These are phyloP conservation scores for Cairina moschata DNA, from an alignment of 2,113 vertebrate species.

Conservation along the genomic window DNA sequence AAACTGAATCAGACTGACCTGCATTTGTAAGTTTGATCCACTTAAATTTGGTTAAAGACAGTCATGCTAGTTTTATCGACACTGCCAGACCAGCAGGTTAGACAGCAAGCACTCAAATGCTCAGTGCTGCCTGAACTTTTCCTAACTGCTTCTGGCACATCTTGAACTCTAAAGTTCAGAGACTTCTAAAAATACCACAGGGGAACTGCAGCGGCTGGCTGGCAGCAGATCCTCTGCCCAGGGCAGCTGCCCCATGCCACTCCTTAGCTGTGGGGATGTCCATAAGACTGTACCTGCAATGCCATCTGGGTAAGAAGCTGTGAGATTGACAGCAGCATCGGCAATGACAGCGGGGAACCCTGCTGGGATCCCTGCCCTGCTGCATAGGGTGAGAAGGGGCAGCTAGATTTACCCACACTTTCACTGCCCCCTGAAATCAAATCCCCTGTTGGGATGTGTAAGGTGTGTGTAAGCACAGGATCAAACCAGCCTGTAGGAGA, in stretches of 20 bases:
- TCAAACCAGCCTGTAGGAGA: background rate
- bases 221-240: background rate
- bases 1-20: slow-evolving; percentile 15
- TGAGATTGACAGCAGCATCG: background rate
- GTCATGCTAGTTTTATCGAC: slow-evolving; percentile 5
- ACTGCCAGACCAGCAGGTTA: background rate
- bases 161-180: slow-evolving; percentile 14
- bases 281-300: rapidly evolving
- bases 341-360: background rate
- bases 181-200: background rate
- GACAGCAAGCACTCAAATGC: background rate
- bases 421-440: background rate
- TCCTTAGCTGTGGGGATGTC: rapidly evolving
- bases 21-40: background rate
- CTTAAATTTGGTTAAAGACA: background rate
- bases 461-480: background rate
- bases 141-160: slow-evolving; percentile 24
- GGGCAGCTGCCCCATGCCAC: background rate
- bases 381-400: rapidly evolving
- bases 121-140: slow-evolving; percentile 13
- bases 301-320: background rate
- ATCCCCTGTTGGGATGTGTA: rapidly evolving
- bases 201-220: background rate
- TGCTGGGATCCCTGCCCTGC: rapidly evolving
- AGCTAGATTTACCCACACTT: background rate